phyloP scores from a whole-genome alignment of 1,140 invertebrate species.

The Pteromalus puparum region DNA sequence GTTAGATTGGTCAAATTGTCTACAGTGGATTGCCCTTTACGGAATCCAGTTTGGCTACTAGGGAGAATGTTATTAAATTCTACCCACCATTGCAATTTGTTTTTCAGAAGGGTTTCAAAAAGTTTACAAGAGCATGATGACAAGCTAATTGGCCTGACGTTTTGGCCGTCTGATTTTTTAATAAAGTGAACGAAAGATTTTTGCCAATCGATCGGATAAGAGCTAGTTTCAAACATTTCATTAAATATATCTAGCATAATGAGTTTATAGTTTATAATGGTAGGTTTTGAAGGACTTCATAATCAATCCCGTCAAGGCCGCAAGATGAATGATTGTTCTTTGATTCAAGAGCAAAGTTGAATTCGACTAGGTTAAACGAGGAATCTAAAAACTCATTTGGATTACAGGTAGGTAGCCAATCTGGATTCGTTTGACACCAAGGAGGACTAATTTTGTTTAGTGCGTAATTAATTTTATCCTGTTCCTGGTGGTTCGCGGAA shows the following conservation, averaged over 20 bases:
- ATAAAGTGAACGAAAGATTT: constrained; percentile 44
- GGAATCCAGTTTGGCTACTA: background rate
- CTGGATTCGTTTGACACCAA: background rate
- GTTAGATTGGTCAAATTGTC: constrained; percentile 2
- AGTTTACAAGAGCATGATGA: constrained; percentile 41
- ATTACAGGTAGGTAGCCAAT: background rate
- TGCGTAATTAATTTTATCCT: background rate
- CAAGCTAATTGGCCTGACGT: constrained; percentile 39
- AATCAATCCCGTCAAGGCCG: constrained; percentile 23
- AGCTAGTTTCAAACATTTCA: background rate
- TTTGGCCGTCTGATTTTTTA: constrained; percentile 36
- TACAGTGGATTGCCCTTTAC: background rate
- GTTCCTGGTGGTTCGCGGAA: background rate
- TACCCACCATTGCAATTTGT: constrained; percentile 8
- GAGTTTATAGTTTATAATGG: background rate
- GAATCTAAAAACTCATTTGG: background rate
- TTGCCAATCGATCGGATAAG: constrained; percentile 8
- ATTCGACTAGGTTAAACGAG: background rate
- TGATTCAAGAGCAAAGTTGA: background rate
- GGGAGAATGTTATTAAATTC: constrained; percentile 7
- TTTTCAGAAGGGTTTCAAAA: constrained; percentile 48
- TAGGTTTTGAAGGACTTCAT: constrained; percentile 14
- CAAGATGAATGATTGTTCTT: background rate
- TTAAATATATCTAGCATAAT: constrained; percentile 20
- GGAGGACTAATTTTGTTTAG: constrained; percentile 18